Evolutionary conservation across 2,888 invertebrate species (phyloP), one percentile per base, ranked within the genome.

Genomic region (Andrena chrysosceles): DNA sequence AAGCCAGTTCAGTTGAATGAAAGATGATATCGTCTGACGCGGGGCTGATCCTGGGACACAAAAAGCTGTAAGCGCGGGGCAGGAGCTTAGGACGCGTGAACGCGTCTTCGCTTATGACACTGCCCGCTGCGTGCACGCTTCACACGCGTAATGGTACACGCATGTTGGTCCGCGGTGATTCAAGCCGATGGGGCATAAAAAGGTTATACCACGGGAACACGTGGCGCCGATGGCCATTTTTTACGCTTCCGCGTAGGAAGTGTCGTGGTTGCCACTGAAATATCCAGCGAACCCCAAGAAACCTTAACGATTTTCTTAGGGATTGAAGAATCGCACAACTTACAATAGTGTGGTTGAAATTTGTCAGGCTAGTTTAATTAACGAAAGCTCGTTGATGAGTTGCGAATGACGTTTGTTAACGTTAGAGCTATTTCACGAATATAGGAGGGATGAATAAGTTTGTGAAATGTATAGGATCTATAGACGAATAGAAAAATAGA

Each of bases 141-240:
- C 74, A 66, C 74, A 56, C 74, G 62, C 67, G 70, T 42, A 29
- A 59, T 20, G 42, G 69, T 48, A n/a, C 66, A 75, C 69, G 29
- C 70, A 48, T 16, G 42, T 54, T 49, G 48, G 16, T 29, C 16
- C 64, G 7, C 33, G 60, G 72, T 67, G 77, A 70, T 85, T 84
- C 77, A 68, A 67, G n/a, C 20, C 71, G 74, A 81, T 84, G 68
- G 56, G 35, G 68, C 85, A 81, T 85, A 87, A 89, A 88, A 89
- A 87, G 86, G 82, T 81, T 75, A 81, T 81, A 82, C 77, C 82
- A 75, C 81, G 82, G 68, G 77, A 85, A 87, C 87, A 89, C 87
- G 89, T 89, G 88, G 82, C 72, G 77, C 71, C 29, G 68, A 20
- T 63, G 67, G 72, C 54, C 73, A 75, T 76, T 89, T 83, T 89